Evolutionary conservation across 1,140 invertebrate species (phyloP).

Genomic region (Zelostemma sp.): DNA sequence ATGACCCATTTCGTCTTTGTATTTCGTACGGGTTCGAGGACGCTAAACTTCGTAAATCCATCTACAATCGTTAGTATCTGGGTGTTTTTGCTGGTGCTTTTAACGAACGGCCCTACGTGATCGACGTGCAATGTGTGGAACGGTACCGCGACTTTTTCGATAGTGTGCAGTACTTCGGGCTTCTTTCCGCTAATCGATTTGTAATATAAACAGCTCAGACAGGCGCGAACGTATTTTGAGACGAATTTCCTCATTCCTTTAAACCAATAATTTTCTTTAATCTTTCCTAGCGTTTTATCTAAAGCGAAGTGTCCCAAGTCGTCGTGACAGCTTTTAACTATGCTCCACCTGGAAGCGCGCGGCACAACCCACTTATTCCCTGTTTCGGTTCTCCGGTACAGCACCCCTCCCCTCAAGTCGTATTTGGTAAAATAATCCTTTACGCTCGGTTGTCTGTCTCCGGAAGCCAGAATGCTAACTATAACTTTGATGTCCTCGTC

Average conservation of each 20-base stretch:
- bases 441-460: slow-evolving; percentile 8
- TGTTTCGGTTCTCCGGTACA: slow-evolving; percentile 53
- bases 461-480: slow-evolving; percentile 5
- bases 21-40: slow-evolving; percentile 12
- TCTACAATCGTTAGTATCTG: slow-evolving; percentile 10
- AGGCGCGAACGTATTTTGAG: slow-evolving; percentile 24
- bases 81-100: neutral
- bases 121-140: slow-evolving; percentile 5
- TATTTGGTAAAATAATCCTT: slow-evolving; percentile 9
- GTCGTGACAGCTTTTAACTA: slow-evolving; percentile 43
- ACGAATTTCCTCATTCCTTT: slow-evolving; percentile 37
- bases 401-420: slow-evolving; percentile 4
- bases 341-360: slow-evolving; percentile 29
- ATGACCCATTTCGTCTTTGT: neutral
- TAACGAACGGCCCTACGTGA: slow-evolving; percentile 9
- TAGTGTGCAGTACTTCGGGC: slow-evolving; percentile 43
- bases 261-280: slow-evolving; percentile 50
- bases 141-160: slow-evolving; percentile 11
- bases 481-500: slow-evolving; percentile 8
- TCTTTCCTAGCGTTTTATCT: slow-evolving; percentile 19
- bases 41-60: slow-evolving; percentile 8
- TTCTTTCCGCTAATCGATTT: slow-evolving; percentile 35
- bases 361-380: slow-evolving; percentile 57
- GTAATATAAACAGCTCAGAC: too few relatives aligned
- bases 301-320: slow-evolving; percentile 45